Conservation (phyloP, 92 coral and sea anemone species). For the Diadumene lineata region DNA sequence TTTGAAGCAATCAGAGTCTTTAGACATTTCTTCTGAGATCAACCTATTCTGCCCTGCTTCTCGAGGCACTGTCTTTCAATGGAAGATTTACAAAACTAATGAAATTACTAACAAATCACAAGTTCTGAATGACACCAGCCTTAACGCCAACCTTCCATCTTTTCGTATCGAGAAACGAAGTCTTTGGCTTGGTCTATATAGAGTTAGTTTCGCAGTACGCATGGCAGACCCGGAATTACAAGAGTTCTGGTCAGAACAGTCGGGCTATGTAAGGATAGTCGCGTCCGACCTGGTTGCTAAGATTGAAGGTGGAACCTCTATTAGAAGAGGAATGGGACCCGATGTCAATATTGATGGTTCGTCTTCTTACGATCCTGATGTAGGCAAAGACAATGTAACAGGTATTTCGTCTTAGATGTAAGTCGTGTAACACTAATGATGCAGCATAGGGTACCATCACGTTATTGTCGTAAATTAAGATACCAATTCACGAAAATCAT, state of each 20-base stretch:
- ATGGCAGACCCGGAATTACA: slow-evolving; percentile 39
- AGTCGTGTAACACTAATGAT: no score
- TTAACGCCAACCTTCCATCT: neutral
- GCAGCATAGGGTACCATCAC: no score
- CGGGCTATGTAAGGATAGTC: slow-evolving; percentile 46
- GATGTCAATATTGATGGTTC: slow-evolving; percentile 36
- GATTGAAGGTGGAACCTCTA: slow-evolving; percentile 58
- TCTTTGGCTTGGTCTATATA: slow-evolving; percentile 49
- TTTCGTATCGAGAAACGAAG: slow-evolving; percentile 33
- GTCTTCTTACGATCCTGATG: slow-evolving; percentile 65
- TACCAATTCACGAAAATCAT: no score
- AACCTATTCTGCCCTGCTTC: slow-evolving; percentile 70
- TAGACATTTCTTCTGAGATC: slow-evolving; percentile 42
- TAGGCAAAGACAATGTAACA: slow-evolving; percentile 39
- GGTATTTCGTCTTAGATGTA: no score
- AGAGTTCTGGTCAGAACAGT: slow-evolving; percentile 39
- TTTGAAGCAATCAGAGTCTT: slow-evolving; percentile 21
- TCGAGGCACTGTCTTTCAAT: slow-evolving; percentile 37
- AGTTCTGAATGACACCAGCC: neutral
- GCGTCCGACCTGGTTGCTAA: slow-evolving; percentile 42
- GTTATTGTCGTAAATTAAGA: no score
- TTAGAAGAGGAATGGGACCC: slow-evolving; percentile 53
- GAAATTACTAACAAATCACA: neutral
- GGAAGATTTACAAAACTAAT: slow-evolving; percentile 42
- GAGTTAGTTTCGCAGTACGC: slow-evolving; percentile 42